Evolutionary conservation across 2,797 vertebrate genomes (phyloP), one percentile per base, ranked within the genome.

Genomic region (Paramormyrops hopkinsi): DNA sequence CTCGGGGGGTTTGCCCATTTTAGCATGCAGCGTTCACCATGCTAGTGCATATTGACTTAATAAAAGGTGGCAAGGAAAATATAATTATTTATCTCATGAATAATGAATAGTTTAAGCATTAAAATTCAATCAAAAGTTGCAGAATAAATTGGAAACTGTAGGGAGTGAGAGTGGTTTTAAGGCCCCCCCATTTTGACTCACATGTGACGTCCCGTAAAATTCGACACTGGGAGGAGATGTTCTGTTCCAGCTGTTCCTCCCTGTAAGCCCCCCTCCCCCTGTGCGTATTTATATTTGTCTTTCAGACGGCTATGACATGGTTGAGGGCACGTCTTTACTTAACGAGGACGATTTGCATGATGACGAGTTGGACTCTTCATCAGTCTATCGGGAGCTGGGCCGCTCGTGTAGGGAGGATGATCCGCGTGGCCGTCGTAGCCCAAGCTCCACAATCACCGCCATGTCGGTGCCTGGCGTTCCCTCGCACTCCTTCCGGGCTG

Each of bases 261-360:
- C 92, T 95, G 91, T 95, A 93, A 96, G 92, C 95, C 91, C 94
- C 93, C 95, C 92, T 95, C 93, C 95, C 92, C 95, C 90, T 96
- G 92, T 96, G 93, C 93, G 94, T 95, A 95, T 96, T 94, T 90
- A 95, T 93, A 95, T 96, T 94, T 97, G 91, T 96, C 95, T 96
- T 97, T 93, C 96, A 97, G 96, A 97, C 93, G 96, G 96, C 94
- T 96, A 96, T 96, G 96, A 97, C 95, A 91, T 95, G 93, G 90
- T 96, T 94, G 96, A 97, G 94, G 96, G 94, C 90, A 96, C 94
- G 73, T 97, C 96, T 91, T 95, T 97, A 91, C 95, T 97, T 93
- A 96, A 96, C 93, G 96, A 97, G 84, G 96, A 97, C 92, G 96
- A 96, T 95, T 95, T 97, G 93, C 96, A 96, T 93, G 96, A 97